Evolutionary conservation across 2,797 vertebrate species (phyloP), one percentile per base, ranked within the genome.

Genomic region (Linurgus olivaceus): DNA sequence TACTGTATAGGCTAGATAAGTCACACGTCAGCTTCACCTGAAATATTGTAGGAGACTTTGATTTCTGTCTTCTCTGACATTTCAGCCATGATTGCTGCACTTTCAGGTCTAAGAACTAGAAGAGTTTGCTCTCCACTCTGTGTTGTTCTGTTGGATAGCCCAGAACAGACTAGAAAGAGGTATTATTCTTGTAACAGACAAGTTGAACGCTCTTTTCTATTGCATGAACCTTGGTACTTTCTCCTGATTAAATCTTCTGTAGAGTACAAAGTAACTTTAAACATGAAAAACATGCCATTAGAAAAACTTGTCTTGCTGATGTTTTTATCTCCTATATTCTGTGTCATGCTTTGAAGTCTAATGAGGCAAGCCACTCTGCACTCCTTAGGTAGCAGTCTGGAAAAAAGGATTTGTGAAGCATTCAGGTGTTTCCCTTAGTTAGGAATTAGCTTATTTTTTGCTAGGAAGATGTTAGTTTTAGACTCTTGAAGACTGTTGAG

Each of bases 321-420:
- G 89, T 83, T 94, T 96, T 96, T 93, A 29, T 93, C 72, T 88
- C 24, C 54, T 47, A 15, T 86, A 82, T 59, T 90, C 73, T 75
- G 23, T 88, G 76, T 63, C 72, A 86, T 83, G 51, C 65, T 96
- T 94, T 94, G 63, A 96, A 93, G 44, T 54, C 81, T 91, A 96
- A 95, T 75, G 89, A 92, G 83, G 26, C 16, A 85, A 85, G 25
- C 5, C 33, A 90, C 28, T 73, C 59, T 74, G 29, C 52, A 24
- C 65, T 88, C 31, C 77, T 88, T 77, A 71, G 55, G 68, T 54
- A 93, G 25, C 62, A 90, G 6, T 31, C 13, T 3, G 3, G 31
- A 58, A 91, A 58, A 88, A 92, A 84, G 44, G 11, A 72, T 63
- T 52, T 83, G 31, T 78, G 70, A 92, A 86, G 40, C 5, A 9